These are phyloP conservation scores for Apocheima hispidaria DNA, from an alignment of 2,888 invertebrate species.

Conservation along the genomic window DNA sequence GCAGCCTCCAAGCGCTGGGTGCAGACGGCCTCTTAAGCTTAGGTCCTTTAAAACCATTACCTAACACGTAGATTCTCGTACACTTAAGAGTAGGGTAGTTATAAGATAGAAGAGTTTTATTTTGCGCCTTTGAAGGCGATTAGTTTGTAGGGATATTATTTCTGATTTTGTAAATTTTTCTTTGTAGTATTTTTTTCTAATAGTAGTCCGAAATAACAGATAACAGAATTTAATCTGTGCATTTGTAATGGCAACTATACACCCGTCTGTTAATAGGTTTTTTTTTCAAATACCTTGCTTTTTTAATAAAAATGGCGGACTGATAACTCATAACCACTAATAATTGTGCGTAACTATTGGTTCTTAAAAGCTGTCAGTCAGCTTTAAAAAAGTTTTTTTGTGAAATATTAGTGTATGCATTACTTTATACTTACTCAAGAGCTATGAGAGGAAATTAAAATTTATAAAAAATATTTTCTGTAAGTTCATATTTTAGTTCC, in stretches of 20 bases:
- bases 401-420: too few species aligned
- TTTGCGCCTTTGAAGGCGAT: conserved; percentile 14
- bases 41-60: conserved; percentile 89
- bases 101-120: conserved; percentile 19
- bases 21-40: conserved; percentile 90
- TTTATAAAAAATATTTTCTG: background rate
- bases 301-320: background rate
- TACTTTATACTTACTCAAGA: background rate
- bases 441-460: background rate
- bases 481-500: conserved; percentile 2
- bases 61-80: conserved; percentile 66
- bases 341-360: background rate
- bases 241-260: background rate
- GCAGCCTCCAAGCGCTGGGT: conserved; percentile 87
- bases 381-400: too few species aligned
- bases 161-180: conserved; percentile 22
- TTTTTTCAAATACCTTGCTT: background rate
- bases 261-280: too few species aligned
- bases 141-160: conserved; percentile 4
- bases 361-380: background rate
- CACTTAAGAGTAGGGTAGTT: conserved; percentile 24
- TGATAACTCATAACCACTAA: background rate
- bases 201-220: conserved; percentile 1
- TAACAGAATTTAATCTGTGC: background rate
- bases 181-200: conserved; percentile 37